Conservation (phyloP, 2,888 invertebrate species). For the Antheraea yamamai region DNA sequence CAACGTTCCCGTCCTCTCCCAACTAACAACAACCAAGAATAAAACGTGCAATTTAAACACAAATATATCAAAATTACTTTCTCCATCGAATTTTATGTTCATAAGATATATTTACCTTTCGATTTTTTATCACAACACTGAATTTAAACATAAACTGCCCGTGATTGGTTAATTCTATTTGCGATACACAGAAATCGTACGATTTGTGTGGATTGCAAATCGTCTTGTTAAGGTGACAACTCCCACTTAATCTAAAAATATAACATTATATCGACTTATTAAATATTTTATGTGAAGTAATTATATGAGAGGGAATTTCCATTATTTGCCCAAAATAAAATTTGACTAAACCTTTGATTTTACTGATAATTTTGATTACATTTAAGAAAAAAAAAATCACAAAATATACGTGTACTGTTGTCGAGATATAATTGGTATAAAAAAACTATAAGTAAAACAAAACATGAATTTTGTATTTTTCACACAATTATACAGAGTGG, state of each 20-base stretch:
- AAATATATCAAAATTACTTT: neutral
- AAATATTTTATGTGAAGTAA: neutral
- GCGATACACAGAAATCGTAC: neutral
- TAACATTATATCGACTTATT: neutral
- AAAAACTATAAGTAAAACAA: too few relatives aligned
- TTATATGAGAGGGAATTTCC: neutral
- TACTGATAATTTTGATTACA: too few relatives aligned
- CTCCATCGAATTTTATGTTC: neutral
- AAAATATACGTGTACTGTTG: too few relatives aligned
- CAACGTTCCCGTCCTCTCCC: constrained; percentile 34
- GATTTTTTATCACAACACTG: constrained; percentile 4
- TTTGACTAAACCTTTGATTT: too few relatives aligned
- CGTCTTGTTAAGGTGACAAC: neutral
- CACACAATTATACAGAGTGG: too few relatives aligned
- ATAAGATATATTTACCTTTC: constrained; percentile 7
- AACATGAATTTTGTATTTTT: too few relatives aligned
- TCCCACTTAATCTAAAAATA: neutral
- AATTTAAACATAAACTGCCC: neutral
- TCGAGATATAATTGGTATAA: too few relatives aligned
- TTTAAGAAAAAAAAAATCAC: too few relatives aligned
- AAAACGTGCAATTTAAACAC: neutral
- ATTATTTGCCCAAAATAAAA: neutral
- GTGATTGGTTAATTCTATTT: neutral
- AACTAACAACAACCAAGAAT: constrained; percentile 44
- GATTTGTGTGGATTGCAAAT: neutral